A percentile compares a stretch with the other conserved stretches of the same genome.
Conservation (phyloP, 2,888 invertebrate species). For the Campopleginae sp. region DNA sequence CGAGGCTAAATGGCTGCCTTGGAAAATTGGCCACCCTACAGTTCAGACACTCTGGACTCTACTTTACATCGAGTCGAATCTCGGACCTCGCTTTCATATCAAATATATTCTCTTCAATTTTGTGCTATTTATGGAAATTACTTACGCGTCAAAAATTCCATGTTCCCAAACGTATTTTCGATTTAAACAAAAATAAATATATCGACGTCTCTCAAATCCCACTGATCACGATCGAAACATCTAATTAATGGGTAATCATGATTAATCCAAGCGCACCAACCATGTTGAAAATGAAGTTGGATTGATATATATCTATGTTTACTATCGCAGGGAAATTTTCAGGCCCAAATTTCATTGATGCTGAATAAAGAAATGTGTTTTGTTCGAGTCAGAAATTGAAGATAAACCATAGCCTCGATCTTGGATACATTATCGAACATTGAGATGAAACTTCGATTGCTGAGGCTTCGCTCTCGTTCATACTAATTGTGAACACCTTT, state of each 20-base stretch:
- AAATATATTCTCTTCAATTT: background rate
- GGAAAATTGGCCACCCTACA: constrained; percentile 50
- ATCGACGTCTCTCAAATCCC: background rate
- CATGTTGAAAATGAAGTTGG: background rate
- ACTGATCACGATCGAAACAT: background rate
- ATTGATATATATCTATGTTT: background rate
- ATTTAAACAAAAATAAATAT: background rate
- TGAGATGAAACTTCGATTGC: background rate
- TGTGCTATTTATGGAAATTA: background rate
- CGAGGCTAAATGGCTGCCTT: constrained; percentile 70
- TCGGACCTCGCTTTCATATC: background rate
- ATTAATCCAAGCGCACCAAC: background rate
- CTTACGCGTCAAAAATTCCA: background rate
- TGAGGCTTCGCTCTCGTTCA: background rate
- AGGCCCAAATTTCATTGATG: background rate
- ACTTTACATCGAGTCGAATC: background rate
- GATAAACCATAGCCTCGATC: background rate
- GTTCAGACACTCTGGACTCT: constrained; percentile 9
- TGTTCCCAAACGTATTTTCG: background rate
- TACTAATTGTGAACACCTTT: background rate
- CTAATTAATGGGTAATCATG: background rate
- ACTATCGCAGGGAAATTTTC: background rate
- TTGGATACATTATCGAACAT: background rate
- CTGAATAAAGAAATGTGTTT: background rate
- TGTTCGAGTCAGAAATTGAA: background rate